A percentile compares a stretch with the other conserved stretches of the same genome.
Evolutionary conservation across 1,140 invertebrate genomes (phyloP).

Genomic region (Eumaeus atala): DNA sequence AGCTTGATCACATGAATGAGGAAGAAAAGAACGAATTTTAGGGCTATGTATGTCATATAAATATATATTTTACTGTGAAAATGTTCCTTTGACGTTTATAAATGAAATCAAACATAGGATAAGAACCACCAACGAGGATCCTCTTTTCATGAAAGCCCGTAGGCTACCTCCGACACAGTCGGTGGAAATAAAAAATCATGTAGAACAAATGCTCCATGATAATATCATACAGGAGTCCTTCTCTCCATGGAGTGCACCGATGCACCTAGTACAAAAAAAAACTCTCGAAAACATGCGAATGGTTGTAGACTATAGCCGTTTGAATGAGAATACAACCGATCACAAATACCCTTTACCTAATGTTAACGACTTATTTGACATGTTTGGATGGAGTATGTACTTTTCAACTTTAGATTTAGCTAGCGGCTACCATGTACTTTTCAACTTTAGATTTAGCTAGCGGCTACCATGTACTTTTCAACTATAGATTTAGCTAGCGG

Average conservation of each 20-base stretch:
- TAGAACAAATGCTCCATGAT: constrained; percentile 21
- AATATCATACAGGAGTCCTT: constrained; percentile 22
- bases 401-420: too few relatives aligned
- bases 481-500: neutral
- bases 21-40: neutral
- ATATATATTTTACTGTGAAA: neutral
- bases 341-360: neutral
- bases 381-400: neutral
- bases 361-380: constrained; percentile 1
- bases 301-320: neutral
- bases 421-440: too few relatives aligned
- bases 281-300: neutral
- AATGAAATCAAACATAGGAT: constrained; percentile 21
- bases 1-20: neutral
- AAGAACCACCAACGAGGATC: neutral
- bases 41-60: neutral
- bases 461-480: too few relatives aligned
- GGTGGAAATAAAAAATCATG: constrained; percentile 20
- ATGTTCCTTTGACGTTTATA: constrained; percentile 11
- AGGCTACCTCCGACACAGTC: neutral
- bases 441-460: too few relatives aligned
- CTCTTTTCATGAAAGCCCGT: neutral
- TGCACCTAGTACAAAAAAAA: constrained; percentile 24
- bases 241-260: constrained; percentile 24
- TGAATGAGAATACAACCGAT: neutral